Percentiles rank a stretch among this genome's conserved stretches.
These are phyloP conservation scores for Drosophila longiperda DNA, from an alignment of 2,888 invertebrate genomes.

Conservation along the genomic window DNA sequence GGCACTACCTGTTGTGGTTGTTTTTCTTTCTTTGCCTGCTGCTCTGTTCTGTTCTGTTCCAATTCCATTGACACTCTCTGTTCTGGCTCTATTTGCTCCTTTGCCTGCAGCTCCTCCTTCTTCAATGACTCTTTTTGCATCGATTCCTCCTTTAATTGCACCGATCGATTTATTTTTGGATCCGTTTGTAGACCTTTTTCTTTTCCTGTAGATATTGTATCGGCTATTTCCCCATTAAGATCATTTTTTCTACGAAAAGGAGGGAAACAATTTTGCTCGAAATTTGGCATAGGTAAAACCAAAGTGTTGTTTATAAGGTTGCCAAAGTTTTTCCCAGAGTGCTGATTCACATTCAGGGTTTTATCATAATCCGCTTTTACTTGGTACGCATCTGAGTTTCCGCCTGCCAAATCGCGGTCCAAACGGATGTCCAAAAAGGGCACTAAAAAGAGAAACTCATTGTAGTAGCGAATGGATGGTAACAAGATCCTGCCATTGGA, in stretches of 20 bases:
- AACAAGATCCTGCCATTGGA: constrained; percentile 7
- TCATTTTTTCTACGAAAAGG: not conserved
- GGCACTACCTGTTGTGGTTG: not conserved
- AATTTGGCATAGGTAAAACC: not conserved
- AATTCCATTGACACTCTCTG: not conserved
- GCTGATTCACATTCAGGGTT: not conserved
- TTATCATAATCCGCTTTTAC: not conserved
- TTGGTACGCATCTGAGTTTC: not conserved
- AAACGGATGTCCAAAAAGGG: constrained; percentile 29
- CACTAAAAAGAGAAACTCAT: constrained; percentile 59
- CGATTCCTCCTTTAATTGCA: not conserved
- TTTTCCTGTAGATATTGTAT: not conserved
- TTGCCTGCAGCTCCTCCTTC: not conserved
- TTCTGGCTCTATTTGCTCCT: not conserved
- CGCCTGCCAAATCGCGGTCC: too few species aligned
- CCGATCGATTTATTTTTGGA: not conserved
- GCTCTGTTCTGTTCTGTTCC: not conserved
- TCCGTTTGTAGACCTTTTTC: not conserved
- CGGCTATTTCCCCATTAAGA: not conserved
- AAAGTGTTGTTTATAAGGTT: not conserved
- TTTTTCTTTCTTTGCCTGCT: not conserved
- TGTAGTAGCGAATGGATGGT: constrained; percentile 56
- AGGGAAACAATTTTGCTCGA: not conserved
- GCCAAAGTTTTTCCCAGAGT: not conserved
- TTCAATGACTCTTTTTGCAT: not conserved